phyloP scores from a whole-genome alignment of 1,140 invertebrate genomes.

The Harpegnathos saltator region DNA sequence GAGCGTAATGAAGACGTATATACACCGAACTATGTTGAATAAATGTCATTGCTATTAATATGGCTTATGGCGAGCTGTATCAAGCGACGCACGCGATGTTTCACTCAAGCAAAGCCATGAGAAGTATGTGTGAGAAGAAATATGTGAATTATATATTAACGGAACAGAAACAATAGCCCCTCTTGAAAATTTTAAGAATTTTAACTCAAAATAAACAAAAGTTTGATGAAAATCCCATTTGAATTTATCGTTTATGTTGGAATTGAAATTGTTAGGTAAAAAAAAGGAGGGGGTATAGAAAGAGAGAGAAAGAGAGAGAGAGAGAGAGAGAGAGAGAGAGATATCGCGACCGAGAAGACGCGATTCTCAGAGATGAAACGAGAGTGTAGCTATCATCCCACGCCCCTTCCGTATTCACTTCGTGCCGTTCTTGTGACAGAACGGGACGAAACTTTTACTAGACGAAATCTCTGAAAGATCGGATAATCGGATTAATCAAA shows the following conservation, averaged over 20 bases:
- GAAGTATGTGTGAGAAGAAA: not conserved
- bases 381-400: conserved; percentile 21
- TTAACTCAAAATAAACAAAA: conserved; percentile 3
- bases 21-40: conserved; percentile 37
- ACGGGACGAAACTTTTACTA: conserved; percentile 77
- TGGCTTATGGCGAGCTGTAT: not conserved
- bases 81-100: not conserved
- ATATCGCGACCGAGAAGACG: not conserved
- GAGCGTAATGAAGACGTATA: conserved; percentile 36
- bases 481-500: conserved; percentile 79
- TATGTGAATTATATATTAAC: not conserved
- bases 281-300: too few species aligned
- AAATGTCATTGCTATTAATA: conserved; percentile 59
- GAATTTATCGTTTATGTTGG: not conserved
- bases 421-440: not conserved
- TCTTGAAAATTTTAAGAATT: not conserved
- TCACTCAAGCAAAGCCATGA: not conserved
- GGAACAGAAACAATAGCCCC: too few species aligned
- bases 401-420: conserved; percentile 17
- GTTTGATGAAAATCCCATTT: not conserved
- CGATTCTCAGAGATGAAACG: conserved; percentile 27
- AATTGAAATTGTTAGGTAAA: conserved; percentile 30
- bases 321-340: too few species aligned
- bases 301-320: too few species aligned
- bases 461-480: conserved; percentile 76